These are phyloP conservation scores for Chionomys nivalis DNA, from an alignment of 2,113 vertebrate genomes.

Conservation along the genomic window DNA sequence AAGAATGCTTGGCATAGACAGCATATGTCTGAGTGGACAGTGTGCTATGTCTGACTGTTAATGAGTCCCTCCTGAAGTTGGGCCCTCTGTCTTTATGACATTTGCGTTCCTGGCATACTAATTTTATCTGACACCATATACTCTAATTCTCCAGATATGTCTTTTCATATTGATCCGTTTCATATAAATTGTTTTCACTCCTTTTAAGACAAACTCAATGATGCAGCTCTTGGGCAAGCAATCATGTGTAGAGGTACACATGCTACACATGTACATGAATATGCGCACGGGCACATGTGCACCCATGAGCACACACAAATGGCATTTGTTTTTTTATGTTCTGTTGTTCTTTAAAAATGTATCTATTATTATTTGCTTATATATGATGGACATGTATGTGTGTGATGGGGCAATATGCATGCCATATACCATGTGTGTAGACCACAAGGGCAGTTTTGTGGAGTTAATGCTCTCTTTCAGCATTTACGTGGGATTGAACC, in stretches of 20 bases:
- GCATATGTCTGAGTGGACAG: constrained; percentile 43
- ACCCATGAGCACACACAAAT: background rate
- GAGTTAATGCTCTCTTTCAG: background rate
- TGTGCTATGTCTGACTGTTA: constrained; percentile 70
- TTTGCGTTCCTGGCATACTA: constrained; percentile 72
- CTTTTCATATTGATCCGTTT: constrained; percentile 16
- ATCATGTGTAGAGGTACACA: background rate
- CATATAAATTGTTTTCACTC: constrained; percentile 59
- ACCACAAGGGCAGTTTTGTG: background rate
- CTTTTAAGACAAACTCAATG: background rate
- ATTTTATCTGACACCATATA: constrained; percentile 53
- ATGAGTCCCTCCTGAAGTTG: constrained; percentile 67
- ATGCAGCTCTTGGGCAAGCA: background rate
- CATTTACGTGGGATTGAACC: too few species aligned
- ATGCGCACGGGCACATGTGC: background rate
- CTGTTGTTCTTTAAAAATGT: background rate
- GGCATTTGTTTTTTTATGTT: background rate
- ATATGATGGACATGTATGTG: background rate
- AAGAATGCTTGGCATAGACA: constrained; percentile 62
- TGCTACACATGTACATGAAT: too few species aligned
- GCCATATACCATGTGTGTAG: background rate
- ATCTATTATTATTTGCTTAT: background rate
- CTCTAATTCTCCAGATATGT: background rate
- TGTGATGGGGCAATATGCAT: background rate
- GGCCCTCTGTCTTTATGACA: constrained; percentile 74